Conservation (phyloP, 2,113 vertebrate species). For the Phoenicopterus ruber region DNA sequence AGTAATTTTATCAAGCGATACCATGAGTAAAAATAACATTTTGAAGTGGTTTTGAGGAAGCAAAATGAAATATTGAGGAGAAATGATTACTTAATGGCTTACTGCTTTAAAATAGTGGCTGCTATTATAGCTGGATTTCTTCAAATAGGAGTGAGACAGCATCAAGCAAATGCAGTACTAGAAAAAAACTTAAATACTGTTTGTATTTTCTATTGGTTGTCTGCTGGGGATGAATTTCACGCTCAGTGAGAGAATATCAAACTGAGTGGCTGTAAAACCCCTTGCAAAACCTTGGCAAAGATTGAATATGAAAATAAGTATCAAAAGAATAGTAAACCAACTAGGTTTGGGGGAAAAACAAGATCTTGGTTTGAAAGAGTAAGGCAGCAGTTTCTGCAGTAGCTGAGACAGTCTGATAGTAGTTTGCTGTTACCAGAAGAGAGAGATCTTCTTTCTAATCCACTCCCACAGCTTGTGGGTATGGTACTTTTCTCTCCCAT, state of each 20-base stretch:
- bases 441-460: neutral
- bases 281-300: neutral
- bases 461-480: accelerated
- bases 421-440: neutral
- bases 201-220: neutral
- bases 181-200: neutral
- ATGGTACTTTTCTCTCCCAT: neutral
- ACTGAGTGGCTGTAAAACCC: neutral
- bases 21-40: neutral
- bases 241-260: neutral
- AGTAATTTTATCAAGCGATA: neutral
- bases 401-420: neutral
- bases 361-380: neutral
- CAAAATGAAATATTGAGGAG: neutral
- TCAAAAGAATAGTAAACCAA: neutral
- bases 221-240: neutral
- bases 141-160: neutral
- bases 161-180: neutral
- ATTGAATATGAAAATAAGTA: neutral
- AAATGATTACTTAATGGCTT: neutral
- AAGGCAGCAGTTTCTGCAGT: neutral
- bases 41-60: constrained; percentile 18
- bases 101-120: neutral
- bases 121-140: neutral
- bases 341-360: accelerated